Base-by-base conservation (phyloP, 2,113 vertebrate species). In the Scolopax mira region DNA sequence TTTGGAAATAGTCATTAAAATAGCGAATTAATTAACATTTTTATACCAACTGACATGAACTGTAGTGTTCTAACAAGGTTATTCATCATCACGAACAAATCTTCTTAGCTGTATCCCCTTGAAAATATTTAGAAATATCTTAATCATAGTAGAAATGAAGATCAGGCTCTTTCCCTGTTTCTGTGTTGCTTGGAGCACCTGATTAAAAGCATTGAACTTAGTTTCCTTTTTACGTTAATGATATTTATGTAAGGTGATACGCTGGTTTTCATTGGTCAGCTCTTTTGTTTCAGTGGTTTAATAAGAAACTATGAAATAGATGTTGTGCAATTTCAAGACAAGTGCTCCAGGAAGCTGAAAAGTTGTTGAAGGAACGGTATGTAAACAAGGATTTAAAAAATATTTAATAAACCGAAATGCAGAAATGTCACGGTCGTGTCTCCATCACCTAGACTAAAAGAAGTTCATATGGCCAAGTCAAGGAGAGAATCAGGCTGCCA, bases 271-370 rank as follows among this genome's bases (percentile, higher is more conserved):
- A 91, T 90, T 94, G 71, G 90, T 22, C 70, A 42, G 5, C 49
- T 67, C 79, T 60, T 95, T 95, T 96, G 86, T 83, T 95, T 94
- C 88, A 92, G 65, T 61, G 58, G 92, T 77, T 95, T 91, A 85
- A 97, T 96, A 96, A 96, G 94, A 97, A 97, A 88, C 79, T 93
- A 70, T 93, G 74, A 95, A 97, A 94, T 61, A 82, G 75, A 54
- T n/a, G 39, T 94, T 94, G 74, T 44, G 31, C 71, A 93, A 97
- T 27, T 72, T 66, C 83, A 69, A 79, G 73, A 64, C 35, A 75
- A 60, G 58, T 52, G 83, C 41, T 87, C 85, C 58, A 88, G 85
- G 86, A 97, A 91, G 72, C 94, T 74, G 90, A 41, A 49, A 80
- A 85, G 51, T 24, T 37, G 61, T 78, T 88, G n/a, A 70, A 75